Evolutionary conservation across 2,797 vertebrate species (phyloP), one percentile per base, ranked within the genome.

Genomic region (Apodemus agrarius): DNA sequence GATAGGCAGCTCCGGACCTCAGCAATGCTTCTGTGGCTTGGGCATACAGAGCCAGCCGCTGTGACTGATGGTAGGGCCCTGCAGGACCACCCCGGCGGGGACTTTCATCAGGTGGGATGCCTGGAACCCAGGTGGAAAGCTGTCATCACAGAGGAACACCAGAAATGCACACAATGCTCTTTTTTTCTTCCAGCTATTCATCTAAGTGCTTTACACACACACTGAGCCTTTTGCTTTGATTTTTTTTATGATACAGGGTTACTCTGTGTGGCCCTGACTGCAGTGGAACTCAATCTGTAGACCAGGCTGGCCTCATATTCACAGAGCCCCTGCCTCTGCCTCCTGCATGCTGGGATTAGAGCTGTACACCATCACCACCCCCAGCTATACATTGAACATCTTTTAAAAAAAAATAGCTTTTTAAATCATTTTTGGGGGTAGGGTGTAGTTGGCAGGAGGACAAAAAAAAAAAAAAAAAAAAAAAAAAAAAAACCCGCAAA

Each of bases 51-150:
- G 98, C 97, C 0, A 99, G 98, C 6, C 99, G 98, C 95, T 98
- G 98, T 0, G 99, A 99, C 97, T 99, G 99, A 93, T 98, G 97
- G 96, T 99, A 99, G 0, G 99, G 99, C 9, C 99, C 99, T 0
- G 88, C 92, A 0, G 98, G 92, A 1, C 99, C 99, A 0, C 99
- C 99, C 0, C 67, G 98, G 26, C 98, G 98, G 65, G 99, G 99
- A 96, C 99, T 99, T 98, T 99, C 99, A 10, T 99, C 99, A 0
- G 99, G 99, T 13, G 99, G 97, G 43, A 99, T 98, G 21, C 99
- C 99, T 99, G 97, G 0, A 92, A 97, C 10, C 67, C 0, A 76
- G 29, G 21, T 8, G 12, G 22, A 87, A 52, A 46, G 21, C 5
- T 14, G 11, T 26, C 7, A 26, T 74, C 26, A 59, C 59, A 46